Evolutionary conservation across 2,888 invertebrate genomes (phyloP), one percentile per base, ranked within the genome.

Genomic region (Macrosiphum euphorbiae): DNA sequence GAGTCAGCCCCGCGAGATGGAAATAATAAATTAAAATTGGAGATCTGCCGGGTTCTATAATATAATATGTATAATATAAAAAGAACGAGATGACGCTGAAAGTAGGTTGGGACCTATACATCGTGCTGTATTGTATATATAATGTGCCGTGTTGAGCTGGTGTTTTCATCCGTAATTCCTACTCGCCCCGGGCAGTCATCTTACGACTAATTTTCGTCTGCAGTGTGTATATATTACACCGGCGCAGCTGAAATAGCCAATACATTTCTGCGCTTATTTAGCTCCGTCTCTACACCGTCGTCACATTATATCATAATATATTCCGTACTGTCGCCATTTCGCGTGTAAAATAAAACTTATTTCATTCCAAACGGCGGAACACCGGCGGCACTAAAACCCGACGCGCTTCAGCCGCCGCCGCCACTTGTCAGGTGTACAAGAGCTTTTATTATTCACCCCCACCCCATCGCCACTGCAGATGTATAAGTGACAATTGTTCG

Each of bases 11-110:
- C 24, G 52, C 3, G 88, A 87, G 50, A 41, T 35, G 55, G 41
- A 88, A 88, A 88, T 47, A 86, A 88, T 88, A 55, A 55, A 88
- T 88, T 88, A 88, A 88, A 88, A 87, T 67, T 50, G n/a, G 35
- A 87, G 20, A 87, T n/a, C 52, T 50, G 50, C 52, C 3, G 20
- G 3, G n/a, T 47, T 10, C 20, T 35, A 87, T 52, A 35, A 87
- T 52, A 35, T 10, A 87, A 87, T 35, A 87, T 35, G 67, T 67
- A 87, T 87, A 87, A 87, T 50, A 24, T 35, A 52, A 47, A 52
- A n/a, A 35, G 26, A 26, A 55, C 88, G 13, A 41, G 55, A 88
- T 41, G 55, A 88, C 26, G 41, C 16, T 16, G 67, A 67, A 67
- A 35, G 16, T 67, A 67, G 67, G 67, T 67, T 67, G 67, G 7